Evolutionary conservation across 2,113 vertebrate genomes (phyloP).

Genomic region (Pithys albifrons): DNA sequence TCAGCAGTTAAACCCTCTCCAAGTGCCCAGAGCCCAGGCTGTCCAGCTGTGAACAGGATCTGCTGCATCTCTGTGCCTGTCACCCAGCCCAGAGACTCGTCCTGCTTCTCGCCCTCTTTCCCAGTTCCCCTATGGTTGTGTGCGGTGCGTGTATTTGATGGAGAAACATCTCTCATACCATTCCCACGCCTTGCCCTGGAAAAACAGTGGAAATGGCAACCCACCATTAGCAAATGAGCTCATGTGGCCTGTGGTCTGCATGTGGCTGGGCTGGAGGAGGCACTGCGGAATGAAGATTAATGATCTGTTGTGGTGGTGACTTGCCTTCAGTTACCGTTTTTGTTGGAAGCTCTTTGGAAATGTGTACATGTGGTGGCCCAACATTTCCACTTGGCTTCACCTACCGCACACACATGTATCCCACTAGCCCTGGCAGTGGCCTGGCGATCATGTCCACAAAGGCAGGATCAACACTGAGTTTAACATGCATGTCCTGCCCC

Average conservation of each 20-base stretch:
- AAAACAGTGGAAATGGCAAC: neutral
- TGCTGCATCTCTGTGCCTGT: neutral
- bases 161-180: fast-evolving
- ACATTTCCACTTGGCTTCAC: neutral
- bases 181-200: neutral
- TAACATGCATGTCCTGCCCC: fast-evolving
- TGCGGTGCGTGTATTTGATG: fast-evolving
- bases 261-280: neutral
- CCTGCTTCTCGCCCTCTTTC: fast-evolving
- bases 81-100: fast-evolving
- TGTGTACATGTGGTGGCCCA: neutral
- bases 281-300: neutral
- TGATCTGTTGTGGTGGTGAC: neutral
- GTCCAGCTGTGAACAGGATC: fast-evolving
- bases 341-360: neutral
- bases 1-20: neutral
- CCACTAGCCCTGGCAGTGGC: fast-evolving
- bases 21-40: neutral
- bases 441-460: neutral
- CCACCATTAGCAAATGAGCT: neutral
- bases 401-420: fast-evolving
- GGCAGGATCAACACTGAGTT: neutral
- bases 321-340: neutral
- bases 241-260: neutral
- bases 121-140: fast-evolving